Evolutionary conservation across 1,140 invertebrate species (phyloP).

Genomic region (Sinonovacula constricta): DNA sequence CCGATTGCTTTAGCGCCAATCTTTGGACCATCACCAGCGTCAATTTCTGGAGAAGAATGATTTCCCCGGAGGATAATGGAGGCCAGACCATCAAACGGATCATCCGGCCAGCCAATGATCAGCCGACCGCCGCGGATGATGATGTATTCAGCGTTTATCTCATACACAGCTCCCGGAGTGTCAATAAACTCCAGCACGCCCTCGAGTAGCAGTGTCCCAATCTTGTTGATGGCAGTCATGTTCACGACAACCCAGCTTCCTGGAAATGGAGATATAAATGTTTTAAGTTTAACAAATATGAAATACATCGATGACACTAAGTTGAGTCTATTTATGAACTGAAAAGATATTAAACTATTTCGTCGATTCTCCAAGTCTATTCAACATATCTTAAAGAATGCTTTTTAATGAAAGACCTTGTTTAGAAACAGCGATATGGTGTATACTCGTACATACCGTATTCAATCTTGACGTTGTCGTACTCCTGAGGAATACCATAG

Average conservation of each 20-base stretch:
- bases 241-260: slow-evolving; percentile 72
- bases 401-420: no score
- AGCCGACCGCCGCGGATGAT: slow-evolving; percentile 70
- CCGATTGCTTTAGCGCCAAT: slow-evolving; percentile 72
- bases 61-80: slow-evolving; percentile 66
- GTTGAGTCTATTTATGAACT: no score
- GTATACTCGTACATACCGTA: slow-evolving; percentile 40
- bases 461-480: slow-evolving; percentile 37
- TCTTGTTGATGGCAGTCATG: slow-evolving; percentile 8
- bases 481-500: slow-evolving; percentile 22
- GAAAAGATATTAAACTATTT: no score
- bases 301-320: no score
- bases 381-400: no score
- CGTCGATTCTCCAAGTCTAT: no score
- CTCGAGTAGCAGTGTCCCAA: slow-evolving; percentile 67
- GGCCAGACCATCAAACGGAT: slow-evolving; percentile 66
- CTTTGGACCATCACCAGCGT: slow-evolving; percentile 51
- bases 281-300: no score
- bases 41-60: slow-evolving; percentile 57
- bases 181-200: slow-evolving; percentile 69
- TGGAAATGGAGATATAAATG: slow-evolving; percentile 29
- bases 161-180: slow-evolving; percentile 33
- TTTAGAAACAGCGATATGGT: no score
- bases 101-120: slow-evolving; percentile 68
- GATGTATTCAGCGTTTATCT: slow-evolving; percentile 66